Evolutionary conservation across 2,797 vertebrate species (phyloP).

Genomic region (Telmatherina bonti): DNA sequence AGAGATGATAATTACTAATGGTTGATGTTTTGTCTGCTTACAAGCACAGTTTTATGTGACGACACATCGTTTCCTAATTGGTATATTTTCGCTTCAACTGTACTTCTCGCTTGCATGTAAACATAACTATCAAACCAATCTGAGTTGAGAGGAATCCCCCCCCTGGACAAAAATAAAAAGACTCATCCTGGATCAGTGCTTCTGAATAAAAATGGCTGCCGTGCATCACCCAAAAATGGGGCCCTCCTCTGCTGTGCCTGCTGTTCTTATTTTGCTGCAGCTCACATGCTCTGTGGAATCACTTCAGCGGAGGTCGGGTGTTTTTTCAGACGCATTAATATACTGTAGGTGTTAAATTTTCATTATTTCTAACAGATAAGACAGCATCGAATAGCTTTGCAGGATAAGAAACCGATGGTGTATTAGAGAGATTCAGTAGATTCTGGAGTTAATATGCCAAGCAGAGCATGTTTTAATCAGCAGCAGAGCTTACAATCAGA

Average conservation of each 20-base stretch:
- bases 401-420: slow-evolving; percentile 46
- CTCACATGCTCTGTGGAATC: background rate
- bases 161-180: slow-evolving; percentile 32
- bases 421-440: slow-evolving; percentile 48
- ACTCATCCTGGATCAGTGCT: slow-evolving; percentile 68
- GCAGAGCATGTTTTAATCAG: slow-evolving; percentile 66
- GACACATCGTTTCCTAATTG: slow-evolving; percentile 37
- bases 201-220: slow-evolving; percentile 74
- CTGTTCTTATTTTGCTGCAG: slow-evolving; percentile 6
- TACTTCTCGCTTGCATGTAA: slow-evolving; percentile 61
- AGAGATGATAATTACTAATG: background rate
- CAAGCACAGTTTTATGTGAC: slow-evolving; percentile 14
- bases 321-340: slow-evolving; percentile 24
- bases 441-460: slow-evolving; percentile 68
- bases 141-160: slow-evolving; percentile 59
- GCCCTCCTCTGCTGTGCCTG: slow-evolving; percentile 35
- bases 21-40: slow-evolving; percentile 6
- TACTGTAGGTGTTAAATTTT: slow-evolving; percentile 24
- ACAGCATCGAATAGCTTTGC: slow-evolving; percentile 43
- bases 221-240: slow-evolving; percentile 58
- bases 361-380: slow-evolving; percentile 39
- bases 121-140: slow-evolving; percentile 57
- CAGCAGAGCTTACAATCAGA: slow-evolving; percentile 44
- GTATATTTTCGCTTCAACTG: slow-evolving; percentile 39
- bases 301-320: slow-evolving; percentile 10